Base-by-base conservation (phyloP, 2,888 invertebrate genomes). In the Apodemia duryi region DNA sequence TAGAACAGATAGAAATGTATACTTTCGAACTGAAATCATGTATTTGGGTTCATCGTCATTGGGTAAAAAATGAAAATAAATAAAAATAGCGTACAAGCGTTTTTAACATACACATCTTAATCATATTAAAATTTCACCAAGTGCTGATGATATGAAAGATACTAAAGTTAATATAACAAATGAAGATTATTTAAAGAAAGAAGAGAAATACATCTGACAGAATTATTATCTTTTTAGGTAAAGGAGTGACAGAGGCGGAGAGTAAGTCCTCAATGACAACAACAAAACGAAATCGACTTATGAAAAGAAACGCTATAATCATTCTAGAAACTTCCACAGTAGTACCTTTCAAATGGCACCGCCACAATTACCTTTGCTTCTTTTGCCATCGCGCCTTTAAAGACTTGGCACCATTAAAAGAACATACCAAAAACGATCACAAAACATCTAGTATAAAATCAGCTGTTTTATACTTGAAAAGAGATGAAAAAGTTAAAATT, bases 401-500 rank as follows among this genome's bases (percentile, higher is more conserved):
- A 80, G 77, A 80, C 3, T 74, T 80, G 0, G 69, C 75, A 2
- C 65, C 72, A 0, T 74, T 93, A 1, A 90, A 88, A 77, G 82
- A 83, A 35, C 93, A 93, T 67, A 85, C 88, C 0, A 74, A 52
- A 35, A 70, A 71, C 1, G 79, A 83, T 13, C 91, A 91, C 65
- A 71, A 72, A 41, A 78, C 74, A 28, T 74, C 83, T 0, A 88
- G 80, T 57, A 71, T 86, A 0, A 83, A 83, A 78, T 75, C 86
- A 0, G 88, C 90, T 0, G 88, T 90, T 2, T 76, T 77, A 0
- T 86, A 85, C 46, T 67, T 90, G 3, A 81, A 84, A 65, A 76
- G 88, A 29, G 89, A 88, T 57, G 89, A 88, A 63, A 87, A 85
- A 72, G 87, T 89, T 1, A 91, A 91, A 84, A 81, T 91, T 61